Evolutionary conservation across 2,113 vertebrate species (phyloP), one percentile per base, ranked within the genome.

Genomic region (Caranx ignobilis): DNA sequence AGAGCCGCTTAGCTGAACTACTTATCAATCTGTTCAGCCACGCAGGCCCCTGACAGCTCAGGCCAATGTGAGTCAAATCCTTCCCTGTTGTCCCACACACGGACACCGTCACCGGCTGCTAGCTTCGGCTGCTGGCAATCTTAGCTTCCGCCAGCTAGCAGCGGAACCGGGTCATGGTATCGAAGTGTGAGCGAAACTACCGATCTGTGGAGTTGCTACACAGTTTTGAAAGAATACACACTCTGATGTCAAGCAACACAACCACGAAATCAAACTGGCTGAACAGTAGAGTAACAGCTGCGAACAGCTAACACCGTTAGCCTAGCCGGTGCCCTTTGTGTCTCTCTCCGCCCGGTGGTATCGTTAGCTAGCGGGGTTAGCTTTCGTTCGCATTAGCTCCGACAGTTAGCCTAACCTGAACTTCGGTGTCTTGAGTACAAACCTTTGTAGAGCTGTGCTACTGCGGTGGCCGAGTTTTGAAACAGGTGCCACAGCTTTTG

Each of bases 371-470:
- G 64, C 32, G 11, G 57, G 41, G 54, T 87, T 75, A 87, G 88
- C 89, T 35, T 32, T 1, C 47, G 5, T 62, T 84, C 80, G 85
- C 65, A n/a, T 62, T 86, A 79, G 85, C 84, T 45, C 18, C 11
- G 39, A 34, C 45, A 31, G 52, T 34, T 82, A 77, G 79, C 82
- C 50, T 60, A 12, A 62, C 60, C 50, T 43, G 68, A 83, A 89
- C 78, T 75, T 71, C 63, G 63, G 62, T 60, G 12, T 61, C 47
- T 77, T 64, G 4, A 11, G 21, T 74, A 73, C 87, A 65, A 73
- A 98, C 97, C 97, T 97, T 98, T 99, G 92, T 99, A 99, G 76
- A 98, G 96, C 95, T 99, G 98, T 21, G 98, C 98, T 82, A 99
- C 97, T 21, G 97, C 97, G 6, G 97, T 98, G 80, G 97, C 98